Conservation (phyloP, 2,113 vertebrate genomes). For the Phylloscopus trochiloides region DNA sequence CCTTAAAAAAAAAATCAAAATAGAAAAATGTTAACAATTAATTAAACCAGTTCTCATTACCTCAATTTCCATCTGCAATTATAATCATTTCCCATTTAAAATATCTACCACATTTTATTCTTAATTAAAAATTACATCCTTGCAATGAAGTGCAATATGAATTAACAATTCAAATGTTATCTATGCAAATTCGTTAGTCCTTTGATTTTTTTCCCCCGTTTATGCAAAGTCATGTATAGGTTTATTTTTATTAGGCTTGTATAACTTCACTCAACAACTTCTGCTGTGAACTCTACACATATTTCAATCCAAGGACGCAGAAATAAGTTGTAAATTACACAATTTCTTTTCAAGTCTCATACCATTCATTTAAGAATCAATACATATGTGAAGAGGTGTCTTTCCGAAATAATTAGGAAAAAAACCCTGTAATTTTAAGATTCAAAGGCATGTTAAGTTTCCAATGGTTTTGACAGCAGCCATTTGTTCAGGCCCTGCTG, state of each 20-base stretch:
- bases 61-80: constrained; percentile 76
- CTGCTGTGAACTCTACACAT: constrained; percentile 6
- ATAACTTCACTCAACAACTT: not conserved
- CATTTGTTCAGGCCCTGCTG: not conserved
- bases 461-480: not conserved
- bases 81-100: constrained; percentile 78
- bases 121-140: constrained; percentile 79
- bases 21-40: constrained; percentile 66
- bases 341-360: constrained; percentile 30
- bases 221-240: constrained; percentile 57
- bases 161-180: constrained; percentile 75
- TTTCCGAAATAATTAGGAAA: not conserved
- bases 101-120: constrained; percentile 70
- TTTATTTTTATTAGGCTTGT: constrained; percentile 62
- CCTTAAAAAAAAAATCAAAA: not conserved
- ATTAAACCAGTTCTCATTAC: constrained; percentile 70
- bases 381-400: not conserved
- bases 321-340: constrained; percentile 10
- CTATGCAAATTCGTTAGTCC: constrained; percentile 59
- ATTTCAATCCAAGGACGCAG: not conserved
- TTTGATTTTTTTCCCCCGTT: constrained; percentile 36
- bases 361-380: not conserved
- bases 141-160: constrained; percentile 64
- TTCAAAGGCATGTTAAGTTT: not conserved
- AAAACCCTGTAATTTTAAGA: not conserved